These are phyloP conservation scores for Ptilodon capucinus DNA, from an alignment of 2,888 invertebrate species.

Conservation along the genomic window DNA sequence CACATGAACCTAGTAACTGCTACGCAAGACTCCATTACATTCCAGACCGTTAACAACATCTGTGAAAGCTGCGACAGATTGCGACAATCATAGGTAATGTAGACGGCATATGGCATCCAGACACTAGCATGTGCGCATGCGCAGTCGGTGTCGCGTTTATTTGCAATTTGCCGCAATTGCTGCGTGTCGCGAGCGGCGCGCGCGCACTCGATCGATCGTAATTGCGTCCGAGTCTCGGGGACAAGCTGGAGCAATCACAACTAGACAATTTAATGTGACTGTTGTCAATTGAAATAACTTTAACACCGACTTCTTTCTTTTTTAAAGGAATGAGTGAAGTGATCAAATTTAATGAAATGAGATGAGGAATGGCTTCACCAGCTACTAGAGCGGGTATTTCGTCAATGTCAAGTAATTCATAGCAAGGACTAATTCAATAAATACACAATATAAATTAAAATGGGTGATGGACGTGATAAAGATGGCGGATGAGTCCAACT, in stretches of 20 bases:
- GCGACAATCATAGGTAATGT: conserved; percentile 33
- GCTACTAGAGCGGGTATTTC: too few relatives aligned
- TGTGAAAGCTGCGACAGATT: conserved; percentile 39
- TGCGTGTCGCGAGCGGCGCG: conserved; percentile 15
- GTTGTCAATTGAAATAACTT: conserved; percentile 7
- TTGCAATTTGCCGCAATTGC: conserved; percentile 44
- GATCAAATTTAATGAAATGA: too few relatives aligned
- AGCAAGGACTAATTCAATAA: too few relatives aligned
- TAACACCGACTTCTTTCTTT: too few relatives aligned
- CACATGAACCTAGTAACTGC: too few relatives aligned
- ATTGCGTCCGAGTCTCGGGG: conserved; percentile 18
- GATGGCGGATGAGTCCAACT: too few relatives aligned
- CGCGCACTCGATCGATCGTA: conserved; percentile 14
- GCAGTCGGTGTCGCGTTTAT: conserved; percentile 29
- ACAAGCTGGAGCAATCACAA: conserved; percentile 20
- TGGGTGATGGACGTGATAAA: too few relatives aligned
- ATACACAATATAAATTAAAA: too few relatives aligned
- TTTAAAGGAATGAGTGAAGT: too few relatives aligned
- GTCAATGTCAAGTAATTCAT: too few relatives aligned
- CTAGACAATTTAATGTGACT: conserved; percentile 7
- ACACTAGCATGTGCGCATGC: conserved; percentile 21
- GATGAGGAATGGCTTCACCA: too few relatives aligned
- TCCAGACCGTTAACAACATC: not conserved
- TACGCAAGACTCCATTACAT: not conserved
- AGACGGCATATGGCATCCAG: conserved; percentile 26